These are phyloP conservation scores for Nezara viridula DNA, from an alignment of 2,888 invertebrate genomes.

Conservation along the genomic window DNA sequence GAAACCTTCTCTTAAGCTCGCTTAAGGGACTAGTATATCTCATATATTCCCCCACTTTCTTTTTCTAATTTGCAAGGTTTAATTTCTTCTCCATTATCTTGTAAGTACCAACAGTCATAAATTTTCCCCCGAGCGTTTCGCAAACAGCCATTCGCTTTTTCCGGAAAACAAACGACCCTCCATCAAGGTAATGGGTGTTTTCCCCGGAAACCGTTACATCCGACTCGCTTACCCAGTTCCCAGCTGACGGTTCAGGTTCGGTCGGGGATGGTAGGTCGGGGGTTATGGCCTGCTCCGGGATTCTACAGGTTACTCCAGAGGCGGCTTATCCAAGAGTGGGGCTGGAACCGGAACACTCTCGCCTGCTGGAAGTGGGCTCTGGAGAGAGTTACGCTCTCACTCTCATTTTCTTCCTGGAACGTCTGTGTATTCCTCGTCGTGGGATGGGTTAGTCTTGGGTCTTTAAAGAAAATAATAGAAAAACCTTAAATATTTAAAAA, in stretches of 20 bases:
- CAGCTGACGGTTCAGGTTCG: background rate
- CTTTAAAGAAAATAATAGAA: no score
- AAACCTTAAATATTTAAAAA: no score
- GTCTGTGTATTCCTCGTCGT: background rate
- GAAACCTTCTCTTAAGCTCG: no score
- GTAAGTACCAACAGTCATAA: background rate
- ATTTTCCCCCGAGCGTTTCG: background rate
- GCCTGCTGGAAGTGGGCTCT: conserved; percentile 1
- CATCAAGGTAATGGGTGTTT: background rate
- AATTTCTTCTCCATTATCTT: background rate
- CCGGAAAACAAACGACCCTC: background rate
- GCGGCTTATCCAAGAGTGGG: background rate
- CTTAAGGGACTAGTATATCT: no score
- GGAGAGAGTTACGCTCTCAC: conserved; percentile 20
- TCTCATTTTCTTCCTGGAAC: conserved; percentile 35
- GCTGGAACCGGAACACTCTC: conserved; percentile 48
- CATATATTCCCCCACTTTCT: background rate
- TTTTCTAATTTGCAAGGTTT: background rate
- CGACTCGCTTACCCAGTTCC: conserved; percentile 4
- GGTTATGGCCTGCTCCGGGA: background rate
- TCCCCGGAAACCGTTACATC: background rate
- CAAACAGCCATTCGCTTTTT: background rate
- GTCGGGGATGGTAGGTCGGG: background rate
- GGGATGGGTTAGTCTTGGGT: background rate
- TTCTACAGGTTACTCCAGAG: background rate